Base-by-base conservation (phyloP, 2,888 invertebrate genomes). In the Mythimna albipuncta region DNA sequence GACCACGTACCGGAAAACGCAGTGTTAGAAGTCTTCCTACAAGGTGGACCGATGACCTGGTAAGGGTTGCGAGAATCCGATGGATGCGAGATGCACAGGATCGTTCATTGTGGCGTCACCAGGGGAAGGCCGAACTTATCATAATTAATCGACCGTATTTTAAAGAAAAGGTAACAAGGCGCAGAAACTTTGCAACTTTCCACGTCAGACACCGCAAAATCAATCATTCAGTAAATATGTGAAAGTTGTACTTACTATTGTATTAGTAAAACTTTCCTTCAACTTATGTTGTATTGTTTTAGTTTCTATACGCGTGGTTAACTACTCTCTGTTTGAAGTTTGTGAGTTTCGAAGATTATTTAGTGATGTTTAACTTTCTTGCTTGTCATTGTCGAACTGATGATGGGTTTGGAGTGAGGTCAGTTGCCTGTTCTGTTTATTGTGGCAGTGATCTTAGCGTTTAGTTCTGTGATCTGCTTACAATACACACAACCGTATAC, bases 271-370 rank as follows among this genome's bases (percentile, higher is more conserved):
- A 58, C 50, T 75, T 75, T 26, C 57, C 58, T 47, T 0, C 21
- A 67, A 38, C 62, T 62, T 62, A 68, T 47, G 52, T 54, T 3
- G 44, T 59, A 59, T 76, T 68, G 59, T 68, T 59, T 47, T 47
- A 54, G 73, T 76, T 76, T 32, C n/a, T 16, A 16, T n/a, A 38
- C 44, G 38, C n/a, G 7, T 74, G 58, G 68, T 74, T 68, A 59
- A 74, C 52, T 54, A 76, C 7, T 13, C 10, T 68, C 76, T 74
- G 76, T 74, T 59, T 19, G 44, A 35, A 35, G 64, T 57, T 50
- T 19, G 5, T 5, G 10, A 76, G 69, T 54, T 59, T 54, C 26
- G 21, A 68, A 59, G 52, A 47, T 47, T 59, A 59, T 68, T 64
- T 38, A 44, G 52, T 26, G 35, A 10, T 6, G 50, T 44, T 44